These are phyloP conservation scores for Gadopsis marmoratus DNA, from an alignment of 2,797 vertebrate species.

Conservation along the genomic window DNA sequence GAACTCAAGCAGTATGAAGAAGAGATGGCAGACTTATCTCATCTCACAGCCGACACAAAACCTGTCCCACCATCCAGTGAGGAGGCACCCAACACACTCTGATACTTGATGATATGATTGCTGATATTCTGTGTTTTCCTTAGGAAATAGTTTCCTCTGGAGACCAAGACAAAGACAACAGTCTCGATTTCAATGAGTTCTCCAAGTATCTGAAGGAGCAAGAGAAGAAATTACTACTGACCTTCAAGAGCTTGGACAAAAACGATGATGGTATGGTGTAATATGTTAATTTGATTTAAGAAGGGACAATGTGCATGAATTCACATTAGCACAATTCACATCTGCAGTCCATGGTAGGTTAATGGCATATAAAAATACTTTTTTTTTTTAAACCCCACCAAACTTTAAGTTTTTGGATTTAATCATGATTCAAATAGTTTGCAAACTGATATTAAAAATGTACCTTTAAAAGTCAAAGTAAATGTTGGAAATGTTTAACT, in stretches of 20 bases:
- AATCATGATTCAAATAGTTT: not conserved
- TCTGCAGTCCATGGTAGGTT: no score
- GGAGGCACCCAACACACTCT: not conserved
- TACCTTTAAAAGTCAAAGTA: not conserved
- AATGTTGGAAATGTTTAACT: not conserved
- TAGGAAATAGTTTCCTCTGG: constrained; percentile 95
- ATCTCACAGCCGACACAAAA: constrained; percentile 7
- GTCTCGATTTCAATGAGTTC: constrained; percentile 94
- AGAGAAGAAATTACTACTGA: constrained; percentile 95
- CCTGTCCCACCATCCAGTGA: not conserved
- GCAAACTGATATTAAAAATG: not conserved
- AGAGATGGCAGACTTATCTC: not conserved
- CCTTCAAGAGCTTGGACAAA: constrained; percentile 97
- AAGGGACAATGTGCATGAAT: no score
- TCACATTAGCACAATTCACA: no score
- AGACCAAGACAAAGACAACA: constrained; percentile 90
- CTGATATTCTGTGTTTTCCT: constrained; percentile 20
- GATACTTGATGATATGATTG: not conserved
- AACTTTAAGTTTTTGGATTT: not conserved
- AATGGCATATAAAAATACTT: no score
- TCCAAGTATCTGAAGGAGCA: constrained; percentile 95
- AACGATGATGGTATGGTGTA: constrained; percentile 91
- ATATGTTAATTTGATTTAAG: no score
- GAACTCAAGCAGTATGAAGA: not conserved
- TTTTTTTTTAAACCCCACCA: not conserved